Percentiles rank a stretch among this genome's conserved stretches.
phyloP scores from a whole-genome alignment of 2,888 invertebrate genomes.

The Gryllus longicercus region DNA sequence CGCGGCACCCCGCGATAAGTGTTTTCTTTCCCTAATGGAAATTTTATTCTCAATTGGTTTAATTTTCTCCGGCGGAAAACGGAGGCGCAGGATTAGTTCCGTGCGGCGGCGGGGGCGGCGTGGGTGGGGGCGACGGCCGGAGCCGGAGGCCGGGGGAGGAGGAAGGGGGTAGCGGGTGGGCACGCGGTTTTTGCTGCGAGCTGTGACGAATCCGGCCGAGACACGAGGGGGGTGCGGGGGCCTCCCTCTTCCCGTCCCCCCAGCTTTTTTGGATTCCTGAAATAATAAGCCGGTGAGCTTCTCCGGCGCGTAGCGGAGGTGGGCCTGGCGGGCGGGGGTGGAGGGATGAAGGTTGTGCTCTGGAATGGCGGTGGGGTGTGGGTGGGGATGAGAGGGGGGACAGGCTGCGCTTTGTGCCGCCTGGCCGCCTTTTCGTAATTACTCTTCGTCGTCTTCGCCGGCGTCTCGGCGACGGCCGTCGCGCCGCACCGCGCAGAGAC shows the following conservation, averaged over 20 bases:
- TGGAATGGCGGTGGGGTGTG: neutral
- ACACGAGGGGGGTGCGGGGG: neutral
- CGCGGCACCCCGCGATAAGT: slow-evolving; percentile 5
- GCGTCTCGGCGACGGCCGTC: neutral
- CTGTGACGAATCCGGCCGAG: slow-evolving; percentile 9
- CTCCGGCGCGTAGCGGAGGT: neutral
- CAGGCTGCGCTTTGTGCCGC: neutral
- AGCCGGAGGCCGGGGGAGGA: neutral
- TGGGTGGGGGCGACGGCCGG: neutral
- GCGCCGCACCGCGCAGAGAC: neutral
- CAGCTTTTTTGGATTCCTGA: neutral
- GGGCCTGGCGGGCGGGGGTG: neutral
- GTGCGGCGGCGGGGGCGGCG: neutral
- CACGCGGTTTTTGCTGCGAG: neutral
- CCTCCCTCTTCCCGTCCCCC: neutral
- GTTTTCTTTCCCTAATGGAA: slow-evolving; percentile 17
- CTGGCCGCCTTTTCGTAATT: slow-evolving; percentile 4
- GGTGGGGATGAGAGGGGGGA: neutral
- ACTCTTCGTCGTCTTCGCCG: neutral
- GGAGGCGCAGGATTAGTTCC: slow-evolving; percentile 4
- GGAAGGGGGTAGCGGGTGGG: neutral
- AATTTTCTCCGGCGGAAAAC: slow-evolving; percentile 8
- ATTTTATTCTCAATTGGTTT: slow-evolving; percentile 17
- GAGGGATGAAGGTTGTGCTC: neutral
- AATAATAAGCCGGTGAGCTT: slow-evolving; percentile 17